A percentile compares a stretch with the other conserved stretches of the same genome.
phyloP scores from a whole-genome alignment of 2,113 vertebrate genomes.

The Strix uralensis region DNA sequence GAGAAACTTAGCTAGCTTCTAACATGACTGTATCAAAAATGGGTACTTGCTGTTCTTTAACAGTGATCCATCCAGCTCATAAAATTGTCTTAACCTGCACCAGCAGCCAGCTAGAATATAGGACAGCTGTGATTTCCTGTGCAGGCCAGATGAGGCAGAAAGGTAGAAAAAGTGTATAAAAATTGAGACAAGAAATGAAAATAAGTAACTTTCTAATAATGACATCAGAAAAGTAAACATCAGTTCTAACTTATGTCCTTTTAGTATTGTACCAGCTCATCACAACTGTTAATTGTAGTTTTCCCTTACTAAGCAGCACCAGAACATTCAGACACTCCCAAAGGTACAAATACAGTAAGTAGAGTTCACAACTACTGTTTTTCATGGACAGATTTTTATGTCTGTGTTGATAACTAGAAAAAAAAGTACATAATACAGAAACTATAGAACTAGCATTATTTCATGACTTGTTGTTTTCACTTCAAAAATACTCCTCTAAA shows the following conservation, averaged over 20 bases:
- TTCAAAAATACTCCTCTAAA: not conserved
- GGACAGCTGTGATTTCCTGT: not conserved
- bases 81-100: not conserved
- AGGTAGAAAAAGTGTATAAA: not conserved
- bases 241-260: not conserved
- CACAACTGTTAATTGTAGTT: not conserved
- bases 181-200: not conserved
- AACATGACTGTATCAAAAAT: not conserved
- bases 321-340: not conserved
- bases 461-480: not conserved
- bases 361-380: not conserved
- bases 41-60: not conserved
- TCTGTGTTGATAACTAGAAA: not conserved
- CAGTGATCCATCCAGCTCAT: not conserved
- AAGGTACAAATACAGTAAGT: not conserved
- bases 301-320: not conserved
- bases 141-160: not conserved
- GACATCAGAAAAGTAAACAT: not conserved
- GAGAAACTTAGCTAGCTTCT: not conserved
- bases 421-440: not conserved
- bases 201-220: not conserved
- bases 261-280: not conserved
- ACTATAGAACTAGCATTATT: not conserved
- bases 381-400: not conserved
- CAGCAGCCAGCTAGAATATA: not conserved